Evolutionary conservation across 2,113 vertebrate species (phyloP).

Genomic region (Turdus rufiventris): DNA sequence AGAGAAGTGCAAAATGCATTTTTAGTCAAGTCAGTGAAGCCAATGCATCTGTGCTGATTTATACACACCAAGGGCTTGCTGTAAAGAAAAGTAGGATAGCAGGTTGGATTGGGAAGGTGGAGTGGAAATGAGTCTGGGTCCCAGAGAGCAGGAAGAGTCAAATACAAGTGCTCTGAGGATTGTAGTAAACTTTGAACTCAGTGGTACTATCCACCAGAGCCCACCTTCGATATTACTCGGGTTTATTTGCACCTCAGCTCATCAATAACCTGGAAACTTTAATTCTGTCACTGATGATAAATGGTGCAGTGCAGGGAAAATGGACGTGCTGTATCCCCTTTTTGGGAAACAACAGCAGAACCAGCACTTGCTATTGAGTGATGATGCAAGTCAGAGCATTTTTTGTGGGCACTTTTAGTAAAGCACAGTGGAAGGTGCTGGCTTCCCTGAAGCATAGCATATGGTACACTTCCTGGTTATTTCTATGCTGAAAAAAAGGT

Average conservation of each 20-base stretch:
- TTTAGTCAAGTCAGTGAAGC: neutral
- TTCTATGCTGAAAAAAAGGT: neutral
- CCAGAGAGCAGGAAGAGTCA: neutral
- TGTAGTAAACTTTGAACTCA: neutral
- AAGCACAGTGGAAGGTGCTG: neutral
- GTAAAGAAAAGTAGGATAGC: neutral
- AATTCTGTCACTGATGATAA: neutral
- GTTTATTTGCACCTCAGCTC: rapidly evolving
- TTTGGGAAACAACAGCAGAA: neutral
- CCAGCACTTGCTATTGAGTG: neutral
- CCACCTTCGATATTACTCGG: neutral
- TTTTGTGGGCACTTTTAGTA: neutral
- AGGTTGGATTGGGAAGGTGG: neutral
- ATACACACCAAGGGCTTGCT: rapidly evolving
- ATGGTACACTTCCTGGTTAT: neutral
- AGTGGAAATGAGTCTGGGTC: neutral
- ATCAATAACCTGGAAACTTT: neutral
- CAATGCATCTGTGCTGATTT: neutral
- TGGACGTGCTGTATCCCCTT: rapidly evolving
- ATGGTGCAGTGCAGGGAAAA: neutral
- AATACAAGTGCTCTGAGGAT: neutral
- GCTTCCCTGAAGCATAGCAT: neutral
- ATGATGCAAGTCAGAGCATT: neutral
- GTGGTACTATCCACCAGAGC: neutral
- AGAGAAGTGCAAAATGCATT: neutral